Evolutionary conservation across 2,888 invertebrate species (phyloP).

Genomic region (Folsomia manolachei): DNA sequence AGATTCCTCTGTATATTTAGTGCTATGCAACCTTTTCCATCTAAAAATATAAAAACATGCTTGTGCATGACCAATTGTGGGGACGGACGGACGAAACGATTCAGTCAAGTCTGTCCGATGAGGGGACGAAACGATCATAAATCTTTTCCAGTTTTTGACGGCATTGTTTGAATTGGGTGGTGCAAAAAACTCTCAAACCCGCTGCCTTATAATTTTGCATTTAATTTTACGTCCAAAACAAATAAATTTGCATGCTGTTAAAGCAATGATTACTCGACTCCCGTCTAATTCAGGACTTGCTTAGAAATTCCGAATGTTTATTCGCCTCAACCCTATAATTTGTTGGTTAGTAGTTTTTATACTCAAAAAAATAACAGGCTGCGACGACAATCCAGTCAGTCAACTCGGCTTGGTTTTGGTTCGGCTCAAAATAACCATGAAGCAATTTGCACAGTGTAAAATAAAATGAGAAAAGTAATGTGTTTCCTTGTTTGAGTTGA

Average conservation of each 20-base stretch:
- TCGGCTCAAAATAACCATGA: too few relatives aligned
- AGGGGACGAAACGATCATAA: not conserved
- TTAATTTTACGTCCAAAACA: slow-evolving; percentile 1
- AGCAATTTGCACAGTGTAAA: too few relatives aligned
- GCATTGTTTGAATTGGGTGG: not conserved
- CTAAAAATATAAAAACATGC: not conserved
- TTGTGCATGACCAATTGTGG: not conserved
- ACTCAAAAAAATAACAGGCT: too few relatives aligned
- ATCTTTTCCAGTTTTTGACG: slow-evolving; percentile 4
- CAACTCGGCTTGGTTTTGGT: too few relatives aligned
- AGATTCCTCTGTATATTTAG: too few relatives aligned
- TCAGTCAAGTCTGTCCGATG: not conserved
- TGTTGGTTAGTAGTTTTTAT: not conserved
- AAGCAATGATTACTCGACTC: not conserved
- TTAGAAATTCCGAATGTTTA: not conserved
- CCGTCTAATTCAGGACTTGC: not conserved
- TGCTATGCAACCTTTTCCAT: not conserved
- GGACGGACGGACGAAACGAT: too few relatives aligned
- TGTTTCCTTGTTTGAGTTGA: too few relatives aligned
- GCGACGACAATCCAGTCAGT: too few relatives aligned
- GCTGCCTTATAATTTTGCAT: slow-evolving; percentile 1
- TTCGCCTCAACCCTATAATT: not conserved
- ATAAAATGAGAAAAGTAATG: too few relatives aligned
- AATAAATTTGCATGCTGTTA: not conserved
- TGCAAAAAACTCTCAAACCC: not conserved